Conservation (phyloP, 2,888 invertebrate genomes). For the Meiosimyza platycephala region DNA sequence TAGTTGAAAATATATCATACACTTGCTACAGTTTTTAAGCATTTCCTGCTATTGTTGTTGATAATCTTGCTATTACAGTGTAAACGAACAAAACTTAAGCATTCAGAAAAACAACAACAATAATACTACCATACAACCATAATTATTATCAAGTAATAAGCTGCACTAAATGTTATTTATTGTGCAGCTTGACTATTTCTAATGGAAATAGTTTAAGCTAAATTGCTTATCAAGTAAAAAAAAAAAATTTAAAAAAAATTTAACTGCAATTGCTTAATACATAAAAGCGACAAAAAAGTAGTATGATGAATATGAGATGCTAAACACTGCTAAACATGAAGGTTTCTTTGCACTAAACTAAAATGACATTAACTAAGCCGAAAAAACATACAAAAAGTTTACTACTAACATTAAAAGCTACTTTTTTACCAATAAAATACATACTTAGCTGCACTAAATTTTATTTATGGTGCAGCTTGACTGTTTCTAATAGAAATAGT, state of each 20-base stretch:
- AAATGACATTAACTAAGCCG: slow-evolving; percentile 30
- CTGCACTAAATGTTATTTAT: too few relatives aligned
- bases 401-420: slow-evolving; percentile 13
- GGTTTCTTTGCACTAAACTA: slow-evolving; percentile 33
- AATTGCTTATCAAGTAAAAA: too few relatives aligned
- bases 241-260: too few relatives aligned
- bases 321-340: slow-evolving; percentile 20
- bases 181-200: too few relatives aligned
- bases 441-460: too few relatives aligned
- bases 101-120: slow-evolving; percentile 18
- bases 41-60: slow-evolving; percentile 33
- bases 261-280: too few relatives aligned
- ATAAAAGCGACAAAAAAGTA: too few relatives aligned
- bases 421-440: slow-evolving; percentile 21
- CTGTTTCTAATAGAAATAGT: too few relatives aligned
- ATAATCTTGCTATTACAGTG: slow-evolving; percentile 27
- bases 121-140: slow-evolving; percentile 7
- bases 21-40: slow-evolving; percentile 25
- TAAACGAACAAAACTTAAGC: slow-evolving; percentile 16
- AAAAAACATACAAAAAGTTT: slow-evolving; percentile 10
- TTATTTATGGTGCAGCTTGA: too few relatives aligned
- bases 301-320: slow-evolving; percentile 1
- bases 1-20: slow-evolving; percentile 29
- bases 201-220: too few relatives aligned
- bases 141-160: too few relatives aligned